A percentile compares a stretch with the other conserved stretches of the same genome.
These are phyloP conservation scores for Alloplasta piceator DNA, from an alignment of 2,888 invertebrate genomes.

Conservation along the genomic window DNA sequence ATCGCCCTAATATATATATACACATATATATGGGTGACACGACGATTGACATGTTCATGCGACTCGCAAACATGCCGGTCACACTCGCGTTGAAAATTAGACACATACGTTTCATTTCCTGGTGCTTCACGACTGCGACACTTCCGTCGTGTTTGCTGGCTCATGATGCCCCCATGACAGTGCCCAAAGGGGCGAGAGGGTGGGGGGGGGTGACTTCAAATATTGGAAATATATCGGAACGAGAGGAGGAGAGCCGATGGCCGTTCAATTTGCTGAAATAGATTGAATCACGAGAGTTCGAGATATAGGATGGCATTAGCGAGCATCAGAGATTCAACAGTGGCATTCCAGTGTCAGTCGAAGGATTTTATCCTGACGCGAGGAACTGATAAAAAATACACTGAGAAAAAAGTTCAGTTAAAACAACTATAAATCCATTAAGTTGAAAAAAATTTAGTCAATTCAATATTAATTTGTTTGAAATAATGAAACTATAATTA, in stretches of 20 bases:
- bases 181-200: neutral
- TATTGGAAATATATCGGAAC: conserved; percentile 79
- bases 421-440: too few relatives aligned
- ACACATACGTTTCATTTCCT: conserved; percentile 82
- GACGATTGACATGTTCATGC: conserved; percentile 13
- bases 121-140: conserved; percentile 76
- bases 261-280: conserved; percentile 77
- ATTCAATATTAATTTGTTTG: too few relatives aligned
- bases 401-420: too few relatives aligned
- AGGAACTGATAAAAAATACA: too few relatives aligned
- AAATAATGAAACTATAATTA: too few relatives aligned
- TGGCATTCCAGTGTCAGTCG: too few relatives aligned
- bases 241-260: conserved; percentile 48
- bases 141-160: conserved; percentile 76
- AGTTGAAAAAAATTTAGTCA: too few relatives aligned
- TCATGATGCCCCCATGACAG: conserved; percentile 46
- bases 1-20: neutral
- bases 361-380: too few relatives aligned
- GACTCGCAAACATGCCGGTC: conserved; percentile 32
- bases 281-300: conserved; percentile 71
- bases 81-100: conserved; percentile 80
- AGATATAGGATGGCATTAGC: neutral
- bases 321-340: too few relatives aligned
- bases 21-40: neutral
- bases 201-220: conserved; percentile 72